Conservation (phyloP, 2,113 vertebrate species). For the Ceratotherium simum region DNA sequence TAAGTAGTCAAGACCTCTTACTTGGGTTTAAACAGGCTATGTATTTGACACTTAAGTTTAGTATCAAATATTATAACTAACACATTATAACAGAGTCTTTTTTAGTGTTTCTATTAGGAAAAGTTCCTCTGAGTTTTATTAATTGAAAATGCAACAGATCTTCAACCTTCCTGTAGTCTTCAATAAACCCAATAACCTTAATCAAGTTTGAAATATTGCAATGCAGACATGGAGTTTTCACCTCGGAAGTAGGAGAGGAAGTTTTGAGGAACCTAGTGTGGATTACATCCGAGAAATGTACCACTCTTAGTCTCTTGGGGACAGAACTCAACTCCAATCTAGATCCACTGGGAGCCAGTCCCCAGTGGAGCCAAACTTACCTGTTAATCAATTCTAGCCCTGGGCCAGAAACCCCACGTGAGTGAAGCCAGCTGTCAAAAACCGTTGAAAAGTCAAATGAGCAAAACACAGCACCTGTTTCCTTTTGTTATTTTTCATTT, state of each 20-base stretch:
- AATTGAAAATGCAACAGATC: background rate
- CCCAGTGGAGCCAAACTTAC: background rate
- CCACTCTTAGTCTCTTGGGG: background rate
- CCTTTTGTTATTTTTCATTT: background rate
- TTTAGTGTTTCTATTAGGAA: background rate
- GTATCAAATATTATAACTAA: background rate
- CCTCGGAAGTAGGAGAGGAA: background rate
- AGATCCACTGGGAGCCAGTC: background rate
- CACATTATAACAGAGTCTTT: background rate
- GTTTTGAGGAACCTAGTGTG: background rate
- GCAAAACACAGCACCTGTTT: background rate
- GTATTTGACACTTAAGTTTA: background rate
- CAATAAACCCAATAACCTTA: background rate
- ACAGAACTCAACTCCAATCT: background rate
- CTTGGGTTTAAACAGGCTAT: background rate
- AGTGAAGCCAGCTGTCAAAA: constrained; percentile 18
- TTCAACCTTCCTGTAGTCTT: background rate
- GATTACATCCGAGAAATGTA: background rate
- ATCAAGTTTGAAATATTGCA: background rate
- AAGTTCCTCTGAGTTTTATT: constrained; percentile 1
- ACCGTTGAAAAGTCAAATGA: background rate
- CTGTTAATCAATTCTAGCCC: background rate
- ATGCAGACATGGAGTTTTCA: background rate
- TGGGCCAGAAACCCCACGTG: background rate
- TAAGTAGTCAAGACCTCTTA: background rate